Evolutionary conservation across 1,140 invertebrate genomes (phyloP), one percentile per base, ranked within the genome.

Genomic region (Halotydeus destructor): DNA sequence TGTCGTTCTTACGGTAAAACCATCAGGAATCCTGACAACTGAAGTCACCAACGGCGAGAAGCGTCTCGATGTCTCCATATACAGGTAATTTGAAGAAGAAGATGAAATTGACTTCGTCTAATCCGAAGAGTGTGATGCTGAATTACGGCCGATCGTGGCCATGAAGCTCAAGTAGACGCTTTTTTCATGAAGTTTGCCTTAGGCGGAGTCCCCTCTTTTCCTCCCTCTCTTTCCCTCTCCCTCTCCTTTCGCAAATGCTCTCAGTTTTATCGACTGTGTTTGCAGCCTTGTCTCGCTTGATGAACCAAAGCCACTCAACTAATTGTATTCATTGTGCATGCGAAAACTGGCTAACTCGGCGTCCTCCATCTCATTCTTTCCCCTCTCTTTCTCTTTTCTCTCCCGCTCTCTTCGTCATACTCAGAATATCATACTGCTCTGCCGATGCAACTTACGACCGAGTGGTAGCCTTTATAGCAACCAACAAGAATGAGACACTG

Each of bases 351-450:
- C n/a, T n/a, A n/a, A n/a, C n/a, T n/a, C n/a, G n/a, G n/a, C n/a
- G n/a, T n/a, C n/a, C n/a, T n/a, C n/a, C n/a, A n/a, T n/a, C n/a
- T n/a, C n/a, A n/a, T n/a, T n/a, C n/a, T n/a, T n/a, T n/a, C n/a
- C n/a, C n/a, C n/a, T n/a, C n/a, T 14, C 27, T 38, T 22, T 22
- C 21, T 38, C 14, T 38, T 3, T 12, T 25, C 2, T 23, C 16
- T 11, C 24, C 2, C 21, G 21, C 25, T 22, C 19, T 38, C 19
- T 21, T 3, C 11, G 42, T 49, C 37, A 44, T 42, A 67, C 70
- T 21, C 60, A 84, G 80, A 57, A 85, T 88, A 52, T 82, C 78
- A 1, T 84, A 85, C 53, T 86, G 82, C 59, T 82, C 79, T 19
- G 77, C 79, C 25, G 80, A 86, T 54, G 73, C 76, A 18, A 69